Percentiles rank a stretch among this genome's conserved stretches.
phyloP scores from a whole-genome alignment of 1,140 invertebrate species.

The Scaptomyza montana region DNA sequence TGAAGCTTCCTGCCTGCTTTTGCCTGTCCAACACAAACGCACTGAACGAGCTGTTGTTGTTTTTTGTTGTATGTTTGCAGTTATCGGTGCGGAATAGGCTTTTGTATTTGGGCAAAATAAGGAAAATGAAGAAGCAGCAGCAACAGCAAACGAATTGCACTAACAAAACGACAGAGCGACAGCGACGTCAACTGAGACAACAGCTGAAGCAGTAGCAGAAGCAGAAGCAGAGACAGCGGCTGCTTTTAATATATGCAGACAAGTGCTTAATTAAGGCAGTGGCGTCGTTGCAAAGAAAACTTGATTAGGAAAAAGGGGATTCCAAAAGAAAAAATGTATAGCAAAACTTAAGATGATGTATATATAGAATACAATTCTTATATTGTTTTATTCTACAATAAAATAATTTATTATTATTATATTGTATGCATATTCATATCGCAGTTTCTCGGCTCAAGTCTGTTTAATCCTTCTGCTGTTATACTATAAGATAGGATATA shows the following conservation, averaged over 20 bases:
- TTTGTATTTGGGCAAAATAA: slow-evolving; percentile 82
- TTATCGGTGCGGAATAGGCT: slow-evolving; percentile 82
- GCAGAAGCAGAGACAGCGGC: slow-evolving; percentile 60
- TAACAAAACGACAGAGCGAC: slow-evolving; percentile 26
- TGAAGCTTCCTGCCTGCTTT: slow-evolving; percentile 65
- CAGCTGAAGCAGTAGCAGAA: slow-evolving; percentile 13
- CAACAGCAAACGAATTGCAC: slow-evolving; percentile 22
- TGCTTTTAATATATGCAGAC: slow-evolving; percentile 81
- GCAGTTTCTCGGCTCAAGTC: too few relatives aligned
- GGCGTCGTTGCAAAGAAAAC: slow-evolving; percentile 21
- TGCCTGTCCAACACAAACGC: slow-evolving; percentile 63
- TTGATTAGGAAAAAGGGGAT: not conserved
- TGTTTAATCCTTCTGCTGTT: too few relatives aligned
- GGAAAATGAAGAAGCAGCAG: slow-evolving; percentile 76
- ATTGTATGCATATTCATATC: too few relatives aligned
- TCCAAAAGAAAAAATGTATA: not conserved
- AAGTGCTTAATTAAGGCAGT: slow-evolving; percentile 81
- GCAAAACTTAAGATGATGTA: too few relatives aligned
- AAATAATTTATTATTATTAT: too few relatives aligned
- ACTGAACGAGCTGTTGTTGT: slow-evolving; percentile 32
- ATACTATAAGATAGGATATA: too few relatives aligned
- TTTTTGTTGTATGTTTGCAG: slow-evolving; percentile 64
- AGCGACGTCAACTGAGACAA: slow-evolving; percentile 23
- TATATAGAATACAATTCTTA: too few relatives aligned
- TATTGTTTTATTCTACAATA: too few relatives aligned